Evolutionary conservation across 2,113 vertebrate species (phyloP).

Genomic region (Tragelaphus buxtoni): DNA sequence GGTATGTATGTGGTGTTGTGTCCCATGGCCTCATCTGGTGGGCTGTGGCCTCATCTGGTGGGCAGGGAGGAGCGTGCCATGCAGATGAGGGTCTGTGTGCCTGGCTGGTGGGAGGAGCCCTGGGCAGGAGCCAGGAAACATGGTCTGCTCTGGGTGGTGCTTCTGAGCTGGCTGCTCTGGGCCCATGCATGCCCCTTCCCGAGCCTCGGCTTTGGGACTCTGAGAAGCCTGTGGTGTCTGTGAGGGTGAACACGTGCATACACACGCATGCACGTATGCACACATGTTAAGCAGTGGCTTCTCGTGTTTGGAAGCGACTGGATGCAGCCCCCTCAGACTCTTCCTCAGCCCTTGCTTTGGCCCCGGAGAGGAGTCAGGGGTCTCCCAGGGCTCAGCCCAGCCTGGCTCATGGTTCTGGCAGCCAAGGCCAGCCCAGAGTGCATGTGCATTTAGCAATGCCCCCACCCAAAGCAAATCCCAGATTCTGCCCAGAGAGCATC

Average conservation of each 20-base stretch:
- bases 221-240: not conserved
- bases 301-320: not conserved
- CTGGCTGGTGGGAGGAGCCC: not conserved
- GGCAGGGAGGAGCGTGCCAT: not conserved
- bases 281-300: not conserved
- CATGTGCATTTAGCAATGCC: not conserved
- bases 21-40: not conserved
- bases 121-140: not conserved
- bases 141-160: not conserved
- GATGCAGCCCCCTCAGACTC: fast-evolving
- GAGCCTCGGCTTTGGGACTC: not conserved
- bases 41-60: not conserved
- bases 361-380: not conserved
- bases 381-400: not conserved
- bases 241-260: fast-evolving
- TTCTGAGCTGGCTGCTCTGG: not conserved
- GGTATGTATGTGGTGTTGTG: not conserved
- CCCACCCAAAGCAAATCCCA: not conserved
- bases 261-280: not conserved
- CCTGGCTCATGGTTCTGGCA: fast-evolving
- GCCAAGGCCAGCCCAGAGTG: not conserved
- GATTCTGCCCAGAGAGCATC: not conserved
- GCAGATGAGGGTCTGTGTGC: not conserved
- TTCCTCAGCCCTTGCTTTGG: not conserved
- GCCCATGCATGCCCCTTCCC: not conserved